A percentile compares a stretch with the other conserved stretches of the same genome.
Evolutionary conservation across 2,113 vertebrate species (phyloP).

Genomic region (Notothenia coriiceps): DNA sequence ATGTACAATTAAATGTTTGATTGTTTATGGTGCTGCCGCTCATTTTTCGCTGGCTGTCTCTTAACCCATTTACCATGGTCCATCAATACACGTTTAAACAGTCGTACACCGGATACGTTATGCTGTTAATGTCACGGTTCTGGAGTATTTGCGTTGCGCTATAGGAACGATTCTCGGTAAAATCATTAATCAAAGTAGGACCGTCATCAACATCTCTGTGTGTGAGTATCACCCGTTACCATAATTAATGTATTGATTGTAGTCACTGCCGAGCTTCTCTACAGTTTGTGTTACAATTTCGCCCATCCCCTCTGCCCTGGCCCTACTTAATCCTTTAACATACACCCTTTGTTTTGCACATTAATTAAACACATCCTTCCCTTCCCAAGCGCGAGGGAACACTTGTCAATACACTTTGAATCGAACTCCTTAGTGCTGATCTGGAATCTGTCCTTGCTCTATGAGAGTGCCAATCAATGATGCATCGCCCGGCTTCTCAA

Average conservation of each 20-base stretch:
- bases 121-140: constrained; percentile 59
- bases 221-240: constrained; percentile 61
- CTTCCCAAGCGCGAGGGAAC: constrained; percentile 33
- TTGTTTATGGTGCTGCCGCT: constrained; percentile 60
- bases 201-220: constrained; percentile 66
- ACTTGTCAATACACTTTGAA: constrained; percentile 63
- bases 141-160: constrained; percentile 51
- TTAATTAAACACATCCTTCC: constrained; percentile 75
- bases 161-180: constrained; percentile 57
- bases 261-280: constrained; percentile 37
- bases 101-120: constrained; percentile 44
- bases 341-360: constrained; percentile 60
- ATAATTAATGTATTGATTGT: constrained; percentile 77
- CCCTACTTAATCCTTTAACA: constrained; percentile 54
- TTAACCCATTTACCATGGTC: constrained; percentile 54
- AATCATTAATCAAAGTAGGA: constrained; percentile 64
- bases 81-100: constrained; percentile 64
- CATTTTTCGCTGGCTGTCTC: constrained; percentile 56
- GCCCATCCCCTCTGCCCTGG: constrained; percentile 32
- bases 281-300: constrained; percentile 41
- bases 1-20: constrained; percentile 69
- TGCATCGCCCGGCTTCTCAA: constrained; percentile 53
- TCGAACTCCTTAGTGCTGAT: constrained; percentile 67
- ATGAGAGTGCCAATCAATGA: constrained; percentile 73
- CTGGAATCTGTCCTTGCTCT: constrained; percentile 52